These are phyloP conservation scores for Hermetia illucens DNA, from an alignment of 1,140 invertebrate genomes.

Conservation along the genomic window DNA sequence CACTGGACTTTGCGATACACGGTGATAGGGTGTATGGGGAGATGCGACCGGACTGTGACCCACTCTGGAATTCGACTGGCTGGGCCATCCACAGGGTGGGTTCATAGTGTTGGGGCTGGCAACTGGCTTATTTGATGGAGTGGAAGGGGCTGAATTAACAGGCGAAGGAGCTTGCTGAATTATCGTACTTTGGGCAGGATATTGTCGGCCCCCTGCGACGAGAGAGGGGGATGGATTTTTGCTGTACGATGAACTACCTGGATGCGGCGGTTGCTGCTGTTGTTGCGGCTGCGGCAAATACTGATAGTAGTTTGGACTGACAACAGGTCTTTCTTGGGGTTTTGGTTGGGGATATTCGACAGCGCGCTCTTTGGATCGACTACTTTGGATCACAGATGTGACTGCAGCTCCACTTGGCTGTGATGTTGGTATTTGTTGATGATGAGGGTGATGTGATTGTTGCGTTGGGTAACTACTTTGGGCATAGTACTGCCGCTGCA, in stretches of 20 bases:
- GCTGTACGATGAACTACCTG: neutral
- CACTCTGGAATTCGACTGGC: neutral
- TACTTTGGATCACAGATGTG: neutral
- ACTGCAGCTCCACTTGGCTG: no score
- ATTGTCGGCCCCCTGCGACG: neutral
- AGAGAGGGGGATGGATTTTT: neutral
- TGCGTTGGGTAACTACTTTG: neutral
- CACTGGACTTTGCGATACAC: constrained; percentile 4
- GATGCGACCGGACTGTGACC: neutral
- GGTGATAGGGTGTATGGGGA: neutral
- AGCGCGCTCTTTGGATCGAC: neutral
- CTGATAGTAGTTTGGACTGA: neutral
- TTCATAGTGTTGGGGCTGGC: neutral
- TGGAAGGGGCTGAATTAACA: no score
- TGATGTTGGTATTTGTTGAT: neutral
- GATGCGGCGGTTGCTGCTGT: neutral
- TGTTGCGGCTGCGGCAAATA: neutral
- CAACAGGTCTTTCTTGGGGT: neutral
- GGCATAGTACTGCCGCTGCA: no score
- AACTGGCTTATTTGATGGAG: neutral
- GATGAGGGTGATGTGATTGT: constrained; percentile 1
- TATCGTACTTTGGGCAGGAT: neutral
- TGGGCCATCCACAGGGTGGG: constrained; percentile 2
- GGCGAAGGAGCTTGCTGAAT: neutral
- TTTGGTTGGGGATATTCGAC: neutral